These are phyloP conservation scores for Nymphicus hollandicus DNA, from an alignment of 2,113 vertebrate species.

Conservation along the genomic window DNA sequence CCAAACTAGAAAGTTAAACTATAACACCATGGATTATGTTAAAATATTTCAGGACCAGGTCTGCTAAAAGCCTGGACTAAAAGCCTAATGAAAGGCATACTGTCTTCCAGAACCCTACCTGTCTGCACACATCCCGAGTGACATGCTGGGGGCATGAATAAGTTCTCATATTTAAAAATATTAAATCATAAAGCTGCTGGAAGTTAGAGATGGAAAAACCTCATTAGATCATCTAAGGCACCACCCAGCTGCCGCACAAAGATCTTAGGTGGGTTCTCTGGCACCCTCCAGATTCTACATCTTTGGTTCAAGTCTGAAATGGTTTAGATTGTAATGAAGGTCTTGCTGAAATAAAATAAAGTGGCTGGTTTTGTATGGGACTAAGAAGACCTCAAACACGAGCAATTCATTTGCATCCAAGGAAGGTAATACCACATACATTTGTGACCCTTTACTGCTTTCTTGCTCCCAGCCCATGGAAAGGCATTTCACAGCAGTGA, in stretches of 20 bases:
- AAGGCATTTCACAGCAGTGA: neutral
- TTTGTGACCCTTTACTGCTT: neutral
- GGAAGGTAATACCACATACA: neutral
- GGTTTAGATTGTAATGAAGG: neutral
- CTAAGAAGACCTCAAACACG: neutral
- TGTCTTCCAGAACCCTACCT: neutral
- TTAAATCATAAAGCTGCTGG: neutral
- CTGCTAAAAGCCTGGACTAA: neutral
- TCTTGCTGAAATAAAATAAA: neutral
- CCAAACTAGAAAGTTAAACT: neutral
- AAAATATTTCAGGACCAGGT: neutral
- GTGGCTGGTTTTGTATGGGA: neutral
- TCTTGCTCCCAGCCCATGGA: neutral
- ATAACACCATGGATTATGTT: neutral
- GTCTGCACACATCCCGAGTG: neutral
- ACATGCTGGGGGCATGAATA: neutral
- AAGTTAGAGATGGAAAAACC: neutral
- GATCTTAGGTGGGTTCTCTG: fast-evolving
- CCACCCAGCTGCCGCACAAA: fast-evolving
- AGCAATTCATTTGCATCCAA: neutral
- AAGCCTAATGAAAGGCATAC: neutral
- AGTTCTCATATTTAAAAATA: neutral
- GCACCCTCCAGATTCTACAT: neutral
- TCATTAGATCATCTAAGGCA: neutral
- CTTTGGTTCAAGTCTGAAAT: neutral